Evolutionary conservation across 1,140 invertebrate species (phyloP), one percentile per base, ranked within the genome.

Genomic region (Apis florea): DNA sequence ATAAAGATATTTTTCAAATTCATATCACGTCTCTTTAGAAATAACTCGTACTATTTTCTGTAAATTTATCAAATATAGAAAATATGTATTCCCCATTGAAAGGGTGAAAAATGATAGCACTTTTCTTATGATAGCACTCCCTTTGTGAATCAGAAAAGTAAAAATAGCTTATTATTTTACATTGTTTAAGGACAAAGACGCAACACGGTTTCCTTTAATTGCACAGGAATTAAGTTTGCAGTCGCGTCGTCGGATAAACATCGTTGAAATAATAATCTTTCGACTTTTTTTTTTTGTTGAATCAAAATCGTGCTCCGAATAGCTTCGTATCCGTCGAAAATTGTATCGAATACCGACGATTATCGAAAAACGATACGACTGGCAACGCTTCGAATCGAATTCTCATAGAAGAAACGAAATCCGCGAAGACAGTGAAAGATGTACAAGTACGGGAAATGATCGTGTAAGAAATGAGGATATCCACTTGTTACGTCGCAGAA

Each of bases 401-500:
- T 70, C 21, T 53, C 17, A 54, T 6, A 10, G 26, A 40, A 53
- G 15, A 24, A 51, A 63, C 21, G 76, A 31, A 69, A 40, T 21
- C 15, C 53, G 53, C 1, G 61, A 26, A 15, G 68, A 59, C 51
- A 47, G 49, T 26, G 12, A 47, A 76, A 53, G 54, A 74, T 73
- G 54, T 70, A 77, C 31, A 67, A 74, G 67, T 64, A 64, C 24
- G 56, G 31, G 61, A 80, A 81, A 79, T 68, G 73, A 83, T 73
- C 72, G 83, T 85, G 67, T 49, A 80, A 78, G 73, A 88, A 89
- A 89, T 87, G 88, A 90, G 82, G 80, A 89, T 89, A 91, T 90
- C 89, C 90, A 92, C 90, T 92, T 91, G 89, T 92, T 92, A 91
- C 89, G 73, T 90, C 72, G 80, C 31, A 26, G 77, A 74, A 61